phyloP scores from a whole-genome alignment of 2,888 invertebrate species.

The Agrenia bidenticulata region DNA sequence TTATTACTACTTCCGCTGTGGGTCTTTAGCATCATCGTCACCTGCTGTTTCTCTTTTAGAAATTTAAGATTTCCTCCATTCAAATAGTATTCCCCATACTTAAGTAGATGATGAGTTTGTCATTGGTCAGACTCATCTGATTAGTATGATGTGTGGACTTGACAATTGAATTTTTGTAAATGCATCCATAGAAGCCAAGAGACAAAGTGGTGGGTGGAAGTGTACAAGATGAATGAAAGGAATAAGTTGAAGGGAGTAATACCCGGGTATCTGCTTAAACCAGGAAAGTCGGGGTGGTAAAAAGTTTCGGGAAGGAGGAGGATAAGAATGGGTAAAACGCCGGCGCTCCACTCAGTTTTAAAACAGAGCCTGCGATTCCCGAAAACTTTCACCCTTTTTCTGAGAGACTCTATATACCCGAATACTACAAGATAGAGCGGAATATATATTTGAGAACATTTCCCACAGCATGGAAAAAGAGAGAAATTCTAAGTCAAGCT shows the following conservation, averaged over 20 bases:
- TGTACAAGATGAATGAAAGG: background rate
- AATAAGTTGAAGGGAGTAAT: constrained; percentile 3
- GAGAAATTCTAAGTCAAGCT: background rate
- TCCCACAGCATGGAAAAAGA: background rate
- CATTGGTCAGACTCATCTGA: too few species aligned
- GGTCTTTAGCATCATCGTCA: too few species aligned
- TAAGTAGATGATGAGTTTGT: too few species aligned
- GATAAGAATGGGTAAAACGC: constrained; percentile 50
- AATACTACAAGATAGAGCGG: background rate
- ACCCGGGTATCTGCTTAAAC: constrained; percentile 11
- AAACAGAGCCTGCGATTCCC: constrained; percentile 50
- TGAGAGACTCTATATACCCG: constrained; percentile 7
- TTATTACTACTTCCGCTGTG: too few species aligned
- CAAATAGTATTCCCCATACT: too few species aligned
- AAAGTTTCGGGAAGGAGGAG: constrained; percentile 50
- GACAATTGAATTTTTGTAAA: too few species aligned
- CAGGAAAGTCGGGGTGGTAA: constrained; percentile 47
- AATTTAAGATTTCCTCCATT: too few species aligned
- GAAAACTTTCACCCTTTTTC: constrained; percentile 52
- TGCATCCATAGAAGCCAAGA: too few species aligned
- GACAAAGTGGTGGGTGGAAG: too few species aligned
- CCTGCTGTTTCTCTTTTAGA: too few species aligned
- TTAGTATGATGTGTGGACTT: too few species aligned
- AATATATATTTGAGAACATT: background rate
- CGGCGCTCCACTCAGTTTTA: constrained; percentile 50